Evolutionary conservation across 92 coral and sea anemone genomes (phyloP).

Genomic region (Paragorgia papillata): DNA sequence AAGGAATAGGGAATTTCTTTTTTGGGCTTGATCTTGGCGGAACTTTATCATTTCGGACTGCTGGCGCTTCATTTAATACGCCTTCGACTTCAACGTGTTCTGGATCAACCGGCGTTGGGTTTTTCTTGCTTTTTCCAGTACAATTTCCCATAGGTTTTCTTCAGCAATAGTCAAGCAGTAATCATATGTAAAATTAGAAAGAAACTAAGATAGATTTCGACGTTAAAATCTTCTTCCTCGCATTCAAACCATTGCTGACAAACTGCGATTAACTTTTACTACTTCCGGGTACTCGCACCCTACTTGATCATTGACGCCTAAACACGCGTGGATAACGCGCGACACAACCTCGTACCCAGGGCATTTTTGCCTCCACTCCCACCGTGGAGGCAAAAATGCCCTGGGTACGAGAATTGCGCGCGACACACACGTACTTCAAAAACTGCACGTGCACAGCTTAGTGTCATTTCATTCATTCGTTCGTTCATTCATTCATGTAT

Average conservation of each 20-base stretch:
- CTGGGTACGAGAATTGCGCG: too few relatives aligned
- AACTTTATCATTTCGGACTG: neutral
- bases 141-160: constrained; percentile 40
- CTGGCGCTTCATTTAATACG: too few relatives aligned
- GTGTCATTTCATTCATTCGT: too few relatives aligned
- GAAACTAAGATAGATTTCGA: neutral
- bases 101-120: neutral
- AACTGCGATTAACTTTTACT: constrained; percentile 11
- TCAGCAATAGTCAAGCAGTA: neutral
- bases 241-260: constrained; percentile 6
- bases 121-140: constrained; percentile 16
- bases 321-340: constrained; percentile 37
- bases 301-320: constrained; percentile 27
- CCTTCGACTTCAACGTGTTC: neutral
- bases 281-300: constrained; percentile 36
- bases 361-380: too few relatives aligned
- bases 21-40: neutral
- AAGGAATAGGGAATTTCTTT: constrained; percentile 34
- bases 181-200: neutral
- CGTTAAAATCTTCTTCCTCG: neutral
- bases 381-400: too few relatives aligned
- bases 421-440: neutral
- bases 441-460: too few relatives aligned
- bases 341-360: too few relatives aligned
- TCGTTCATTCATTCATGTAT: too few relatives aligned